phyloP scores from a whole-genome alignment of 2,888 invertebrate genomes.

The Masnerella sp. region DNA sequence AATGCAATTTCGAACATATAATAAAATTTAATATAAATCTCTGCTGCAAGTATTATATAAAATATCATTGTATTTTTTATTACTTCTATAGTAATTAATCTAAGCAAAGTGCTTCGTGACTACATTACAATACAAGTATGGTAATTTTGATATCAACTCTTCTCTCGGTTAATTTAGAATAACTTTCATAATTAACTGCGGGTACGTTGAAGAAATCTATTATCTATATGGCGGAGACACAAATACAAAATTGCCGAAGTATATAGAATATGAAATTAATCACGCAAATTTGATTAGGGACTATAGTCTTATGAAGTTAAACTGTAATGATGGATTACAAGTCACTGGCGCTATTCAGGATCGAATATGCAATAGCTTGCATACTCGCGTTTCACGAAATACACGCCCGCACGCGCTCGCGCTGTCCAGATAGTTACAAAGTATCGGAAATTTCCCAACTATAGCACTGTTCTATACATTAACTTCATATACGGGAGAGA shows the following conservation, averaged over 20 bases:
- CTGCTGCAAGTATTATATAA: too few relatives aligned
- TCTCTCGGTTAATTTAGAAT: too few relatives aligned
- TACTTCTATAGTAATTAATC: too few relatives aligned
- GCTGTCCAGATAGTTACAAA: slow-evolving; percentile 44
- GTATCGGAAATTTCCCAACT: slow-evolving; percentile 51
- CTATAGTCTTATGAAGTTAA: slow-evolving; percentile 30
- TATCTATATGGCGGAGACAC: too few relatives aligned
- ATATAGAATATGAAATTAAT: slow-evolving; percentile 48
- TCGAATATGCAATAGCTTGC: slow-evolving; percentile 52
- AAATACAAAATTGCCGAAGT: slow-evolving; percentile 25
- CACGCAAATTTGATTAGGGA: slow-evolving; percentile 44
- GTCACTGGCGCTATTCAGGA: slow-evolving; percentile 42
- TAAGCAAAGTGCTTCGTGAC: too few relatives aligned
- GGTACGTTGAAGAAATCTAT: too few relatives aligned
- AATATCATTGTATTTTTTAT: too few relatives aligned
- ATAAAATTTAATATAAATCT: too few relatives aligned
- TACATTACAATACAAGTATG: too few relatives aligned
- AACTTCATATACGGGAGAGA: slow-evolving; percentile 20
- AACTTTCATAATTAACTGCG: too few relatives aligned
- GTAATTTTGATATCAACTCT: too few relatives aligned
- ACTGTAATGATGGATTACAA: slow-evolving; percentile 55
- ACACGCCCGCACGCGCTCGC: slow-evolving; percentile 1
- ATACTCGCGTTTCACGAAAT: slow-evolving; percentile 32
- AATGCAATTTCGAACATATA: too few relatives aligned
- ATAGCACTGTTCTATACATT: slow-evolving; percentile 35